phyloP scores from a whole-genome alignment of 2,888 invertebrate species.

The Hypsopygia costalis region DNA sequence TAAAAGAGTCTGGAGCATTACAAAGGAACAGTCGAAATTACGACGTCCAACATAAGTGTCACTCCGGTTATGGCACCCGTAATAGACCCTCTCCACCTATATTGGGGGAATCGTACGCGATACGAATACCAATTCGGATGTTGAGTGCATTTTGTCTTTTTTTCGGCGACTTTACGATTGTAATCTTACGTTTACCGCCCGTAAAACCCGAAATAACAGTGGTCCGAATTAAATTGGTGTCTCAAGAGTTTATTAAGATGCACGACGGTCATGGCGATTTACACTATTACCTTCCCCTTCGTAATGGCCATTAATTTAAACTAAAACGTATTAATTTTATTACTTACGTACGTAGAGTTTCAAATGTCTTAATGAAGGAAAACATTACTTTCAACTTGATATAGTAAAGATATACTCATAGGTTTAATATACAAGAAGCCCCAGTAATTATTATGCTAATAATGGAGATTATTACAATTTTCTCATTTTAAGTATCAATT shows the following conservation, averaged over 20 bases:
- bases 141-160: conserved; percentile 49
- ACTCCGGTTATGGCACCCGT: conserved; percentile 33
- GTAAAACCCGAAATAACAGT: conserved; percentile 48
- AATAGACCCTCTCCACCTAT: conserved; percentile 42
- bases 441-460: too few relatives aligned
- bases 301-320: conserved; percentile 2
- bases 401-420: too few relatives aligned
- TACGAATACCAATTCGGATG: conserved; percentile 51
- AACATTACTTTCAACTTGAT: too few relatives aligned
- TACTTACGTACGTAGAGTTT: too few relatives aligned
- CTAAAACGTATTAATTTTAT: conserved; percentile 2
- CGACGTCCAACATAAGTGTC: conserved; percentile 17
- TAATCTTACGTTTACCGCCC: conserved; percentile 57
- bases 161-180: conserved; percentile 55
- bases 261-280: conserved; percentile 21
- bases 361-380: too few relatives aligned
- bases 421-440: too few relatives aligned
- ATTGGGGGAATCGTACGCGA: conserved; percentile 28
- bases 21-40: conserved; percentile 11
- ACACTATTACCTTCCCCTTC: conserved; percentile 13
- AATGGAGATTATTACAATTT: too few relatives aligned
- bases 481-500: too few relatives aligned
- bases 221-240: conserved; percentile 46
- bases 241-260: conserved; percentile 32
- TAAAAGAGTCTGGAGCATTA: conserved; percentile 2